Evolutionary conservation across 1,140 invertebrate genomes (phyloP).

Genomic region (Calycopis cecrops): DNA sequence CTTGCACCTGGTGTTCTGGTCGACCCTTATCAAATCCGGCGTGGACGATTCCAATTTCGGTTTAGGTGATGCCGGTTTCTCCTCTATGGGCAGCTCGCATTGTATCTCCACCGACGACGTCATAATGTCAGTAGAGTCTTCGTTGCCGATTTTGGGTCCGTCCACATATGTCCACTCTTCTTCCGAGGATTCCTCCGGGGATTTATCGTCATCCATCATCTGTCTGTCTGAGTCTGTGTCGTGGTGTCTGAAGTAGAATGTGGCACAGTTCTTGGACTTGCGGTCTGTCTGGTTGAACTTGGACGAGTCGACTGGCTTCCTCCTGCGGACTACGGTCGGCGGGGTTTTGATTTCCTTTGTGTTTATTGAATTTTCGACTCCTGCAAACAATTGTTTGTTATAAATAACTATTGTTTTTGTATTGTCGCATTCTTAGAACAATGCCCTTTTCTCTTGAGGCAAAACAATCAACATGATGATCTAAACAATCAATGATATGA

Average conservation of each 20-base stretch:
- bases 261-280: conserved; percentile 86
- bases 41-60: conserved; percentile 51
- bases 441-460: neutral
- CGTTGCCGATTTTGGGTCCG: conserved; percentile 64
- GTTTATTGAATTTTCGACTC: conserved; percentile 43
- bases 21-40: conserved; percentile 51
- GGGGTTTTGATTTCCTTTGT: conserved; percentile 49
- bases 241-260: conserved; percentile 88
- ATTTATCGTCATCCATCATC: conserved; percentile 70
- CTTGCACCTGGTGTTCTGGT: conserved; percentile 56
- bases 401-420: conserved; percentile 24
- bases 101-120: conserved; percentile 68
- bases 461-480: neutral
- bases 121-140: conserved; percentile 70
- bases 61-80: conserved; percentile 41
- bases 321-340: conserved; percentile 67
- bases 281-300: conserved; percentile 81
- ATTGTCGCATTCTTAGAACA: neutral
- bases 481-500: neutral
- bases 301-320: conserved; percentile 73
- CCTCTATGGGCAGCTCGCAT: conserved; percentile 60
- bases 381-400: conserved; percentile 34
- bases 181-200: conserved; percentile 79
- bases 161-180: conserved; percentile 83
- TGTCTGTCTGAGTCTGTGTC: conserved; percentile 86